phyloP scores from a whole-genome alignment of 1,140 invertebrate genomes.

The Eurytemora carolleeae region DNA sequence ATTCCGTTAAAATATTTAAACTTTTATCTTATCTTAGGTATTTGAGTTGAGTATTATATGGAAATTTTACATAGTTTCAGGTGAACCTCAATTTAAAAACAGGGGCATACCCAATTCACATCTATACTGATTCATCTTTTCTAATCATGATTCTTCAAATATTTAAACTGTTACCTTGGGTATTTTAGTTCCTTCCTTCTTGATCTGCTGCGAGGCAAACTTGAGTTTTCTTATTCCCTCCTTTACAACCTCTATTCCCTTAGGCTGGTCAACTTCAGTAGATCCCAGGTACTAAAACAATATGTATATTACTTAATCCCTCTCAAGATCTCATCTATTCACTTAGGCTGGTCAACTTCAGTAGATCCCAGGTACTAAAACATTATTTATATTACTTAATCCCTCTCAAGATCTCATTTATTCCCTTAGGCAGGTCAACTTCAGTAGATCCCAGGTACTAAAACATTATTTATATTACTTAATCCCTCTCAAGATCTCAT shows the following conservation, averaged over 20 bases:
- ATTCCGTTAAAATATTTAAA: no score
- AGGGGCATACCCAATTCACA: no score
- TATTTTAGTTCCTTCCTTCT: slow-evolving; percentile 70
- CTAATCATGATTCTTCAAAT: no score
- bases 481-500: slow-evolving; percentile 90
- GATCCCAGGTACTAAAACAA: slow-evolving; percentile 77
- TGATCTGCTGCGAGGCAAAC: slow-evolving; percentile 77
- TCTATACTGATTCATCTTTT: slow-evolving; percentile 38
- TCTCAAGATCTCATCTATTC: slow-evolving; percentile 88
- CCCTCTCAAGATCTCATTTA: slow-evolving; percentile 86
- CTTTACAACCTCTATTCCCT: slow-evolving; percentile 90
- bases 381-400: no score
- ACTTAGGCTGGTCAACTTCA: slow-evolving; percentile 81
- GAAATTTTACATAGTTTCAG: no score
- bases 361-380: slow-evolving; percentile 76
- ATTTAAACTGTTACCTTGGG: no score
- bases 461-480: no score
- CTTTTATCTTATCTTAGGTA: no score
- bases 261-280: slow-evolving; percentile 77
- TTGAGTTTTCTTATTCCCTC: slow-evolving; percentile 84
- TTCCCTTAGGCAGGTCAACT: slow-evolving; percentile 86
- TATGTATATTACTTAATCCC: no score
- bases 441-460: slow-evolving; percentile 80
- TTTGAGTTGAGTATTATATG: no score
- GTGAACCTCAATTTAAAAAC: no score